Evolutionary conservation across 2,113 vertebrate species (phyloP).

Genomic region (Phodopus roborovskii): DNA sequence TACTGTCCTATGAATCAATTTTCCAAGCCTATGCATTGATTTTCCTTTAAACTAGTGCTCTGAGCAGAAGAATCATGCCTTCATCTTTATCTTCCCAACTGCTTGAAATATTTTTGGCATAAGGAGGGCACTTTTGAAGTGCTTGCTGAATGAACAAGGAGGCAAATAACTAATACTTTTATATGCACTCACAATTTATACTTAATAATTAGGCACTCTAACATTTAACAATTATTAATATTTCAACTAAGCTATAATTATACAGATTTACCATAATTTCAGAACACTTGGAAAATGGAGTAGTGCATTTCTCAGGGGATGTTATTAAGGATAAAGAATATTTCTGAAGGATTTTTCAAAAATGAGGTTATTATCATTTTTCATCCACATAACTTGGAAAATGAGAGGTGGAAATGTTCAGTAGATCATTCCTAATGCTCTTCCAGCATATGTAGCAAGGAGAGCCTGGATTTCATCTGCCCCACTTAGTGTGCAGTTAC

Average conservation of each 20-base stretch:
- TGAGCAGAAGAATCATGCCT: constrained; percentile 11
- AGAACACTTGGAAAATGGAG: background rate
- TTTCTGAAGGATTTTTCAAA: background rate
- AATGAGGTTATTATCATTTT: constrained; percentile 34
- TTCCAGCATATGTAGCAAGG: background rate
- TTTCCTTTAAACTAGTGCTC: background rate
- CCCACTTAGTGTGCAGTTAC: constrained; percentile 41
- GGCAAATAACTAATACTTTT: background rate
- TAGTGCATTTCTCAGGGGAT: constrained; percentile 1
- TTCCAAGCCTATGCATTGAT: background rate
- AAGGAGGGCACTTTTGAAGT: background rate
- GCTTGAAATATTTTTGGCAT: background rate
- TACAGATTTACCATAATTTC: background rate
- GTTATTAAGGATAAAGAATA: background rate
- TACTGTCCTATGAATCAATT: background rate
- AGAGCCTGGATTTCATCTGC: constrained; percentile 26
- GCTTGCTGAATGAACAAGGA: background rate
- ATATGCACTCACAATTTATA: background rate
- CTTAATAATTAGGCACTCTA: background rate
- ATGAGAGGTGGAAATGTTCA: constrained; percentile 16
- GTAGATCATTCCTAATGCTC: background rate
- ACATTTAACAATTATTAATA: background rate
- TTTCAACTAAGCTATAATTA: background rate
- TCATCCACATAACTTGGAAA: constrained; percentile 24
- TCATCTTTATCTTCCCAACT: constrained; percentile 41